Evolutionary conservation across 2,113 vertebrate species (phyloP).

Genomic region (Daphoenositta chrysoptera): DNA sequence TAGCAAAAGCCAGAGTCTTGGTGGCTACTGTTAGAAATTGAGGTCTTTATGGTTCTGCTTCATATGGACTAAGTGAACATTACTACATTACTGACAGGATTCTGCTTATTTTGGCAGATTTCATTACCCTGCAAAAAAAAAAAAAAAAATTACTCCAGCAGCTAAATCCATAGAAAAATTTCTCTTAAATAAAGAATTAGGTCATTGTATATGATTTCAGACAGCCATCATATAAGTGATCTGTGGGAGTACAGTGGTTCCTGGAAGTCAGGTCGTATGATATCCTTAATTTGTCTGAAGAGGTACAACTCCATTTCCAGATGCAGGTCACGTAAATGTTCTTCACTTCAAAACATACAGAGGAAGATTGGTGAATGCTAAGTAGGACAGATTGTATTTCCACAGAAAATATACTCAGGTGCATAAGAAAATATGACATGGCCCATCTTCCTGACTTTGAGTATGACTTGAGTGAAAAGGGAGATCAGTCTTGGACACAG

Average conservation of each 20-base stretch:
- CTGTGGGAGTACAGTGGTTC: background rate
- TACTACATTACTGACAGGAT: background rate
- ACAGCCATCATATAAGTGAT: background rate
- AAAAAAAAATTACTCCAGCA: background rate
- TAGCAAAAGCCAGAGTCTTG: background rate
- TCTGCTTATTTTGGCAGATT: background rate
- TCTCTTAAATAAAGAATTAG: background rate
- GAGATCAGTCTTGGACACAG: background rate
- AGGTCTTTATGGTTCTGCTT: background rate
- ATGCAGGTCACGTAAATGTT: background rate
- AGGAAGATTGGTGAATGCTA: background rate
- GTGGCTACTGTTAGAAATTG: background rate
- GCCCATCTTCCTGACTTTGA: background rate
- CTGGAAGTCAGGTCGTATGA: background rate
- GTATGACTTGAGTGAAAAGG: background rate
- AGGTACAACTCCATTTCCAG: background rate
- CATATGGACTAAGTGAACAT: background rate
- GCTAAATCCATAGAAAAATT: background rate
- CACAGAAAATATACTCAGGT: background rate
- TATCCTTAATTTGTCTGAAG: background rate
- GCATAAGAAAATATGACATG: background rate
- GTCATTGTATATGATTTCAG: background rate
- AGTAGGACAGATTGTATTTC: background rate
- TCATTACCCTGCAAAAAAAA: background rate
- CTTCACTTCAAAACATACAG: background rate